Base-by-base conservation (phyloP, 1,140 invertebrate species). In the Drosophila pectinifera region DNA sequence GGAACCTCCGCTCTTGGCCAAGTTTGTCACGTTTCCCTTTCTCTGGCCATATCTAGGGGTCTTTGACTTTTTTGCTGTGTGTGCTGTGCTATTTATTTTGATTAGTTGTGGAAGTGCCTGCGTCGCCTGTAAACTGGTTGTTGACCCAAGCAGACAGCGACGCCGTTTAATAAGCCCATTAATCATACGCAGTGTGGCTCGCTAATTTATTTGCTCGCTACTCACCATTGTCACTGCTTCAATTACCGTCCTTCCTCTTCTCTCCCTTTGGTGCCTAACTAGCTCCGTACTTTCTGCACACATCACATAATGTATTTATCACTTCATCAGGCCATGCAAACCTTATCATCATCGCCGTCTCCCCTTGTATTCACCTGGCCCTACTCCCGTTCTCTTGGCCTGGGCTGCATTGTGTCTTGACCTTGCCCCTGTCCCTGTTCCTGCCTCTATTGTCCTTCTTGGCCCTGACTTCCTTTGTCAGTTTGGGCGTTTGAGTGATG, bases 221-320 rank as follows among this genome's bases (percentile, higher is more conserved):
- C 78, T 85, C 70, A 46, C 64, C 81, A 65, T 64, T 74, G 72
- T 64, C 72, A 49, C 31, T 45, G 69, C 83, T 57, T 81, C 78
- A 86, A 85, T 78, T 82, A 78, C 73, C 51, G 51, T 53, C 49
- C 57, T 51, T 20, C 28, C 6, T 8, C 34, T 8, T 26, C 16
- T n/a, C 18, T 6, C n/a, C n/a, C 11, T 34, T 34, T 18, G 24
- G 14, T 22, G 7, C 42, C 22, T 11, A 57, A 70, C 63, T 84
- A 80, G 75, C 85, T 72, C 68, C 73, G 34, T 38, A 41, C 72
- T 39, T 39, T 41, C 24, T 34, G 39, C 31, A 36, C 58, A 74
- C 56, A 81, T 58, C 80, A 59, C 78, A 88, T 85, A 88, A 82
- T 86, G 82, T 86, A 88, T 86, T 86, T 86, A 86, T 88, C 82